Base-by-base conservation (phyloP, 2,797 vertebrate genomes). In the Amniataba percoides region DNA sequence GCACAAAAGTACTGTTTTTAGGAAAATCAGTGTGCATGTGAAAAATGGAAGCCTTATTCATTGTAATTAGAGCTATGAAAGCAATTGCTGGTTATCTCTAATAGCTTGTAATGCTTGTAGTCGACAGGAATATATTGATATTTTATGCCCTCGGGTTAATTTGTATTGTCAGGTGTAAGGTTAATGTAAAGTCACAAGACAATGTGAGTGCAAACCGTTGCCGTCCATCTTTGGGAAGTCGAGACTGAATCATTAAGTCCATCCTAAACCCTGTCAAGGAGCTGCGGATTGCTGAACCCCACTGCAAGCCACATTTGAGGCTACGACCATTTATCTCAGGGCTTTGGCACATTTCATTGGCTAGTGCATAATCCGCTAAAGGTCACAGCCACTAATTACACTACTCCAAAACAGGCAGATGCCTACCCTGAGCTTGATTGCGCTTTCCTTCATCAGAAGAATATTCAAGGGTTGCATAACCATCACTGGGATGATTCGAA, bases 301-400 rank as follows among this genome's bases (percentile, higher is more conserved):
- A 48, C 58, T 81, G 72, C 60, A 69, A 82, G 76, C 78, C 57
- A 73, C 7, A 39, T 86, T 84, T 77, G 52, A 81, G 77, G 69
- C 84, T 43, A 36, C 12, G 15, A 61, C 78, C 79, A 88, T 87
- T 88, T 83, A 83, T 91, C 76, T 85, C 39, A 75, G 69, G 79
- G 80, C 81, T 82, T 81, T 88, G 77, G 84, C 88, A 82, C 82
- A 83, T 93, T 91, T 88, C 88, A 91, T 90, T 91, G 92, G 87
- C 82, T 84, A 81, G 78, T 78, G 84, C 77, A 69, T 91, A 90
- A 92, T 93, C 90, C 42, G 58, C 75, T 84, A 91, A 93, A 94
- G 92, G 92, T 93, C 92, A 93, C 80, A 78, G 86, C 68, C 87
- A 91, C 87, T 93, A 91, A 93, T 94, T 93, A 85, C 86, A 79